Evolutionary conservation across 2,888 invertebrate species (phyloP).

Genomic region (Trachelus troglodyta): DNA sequence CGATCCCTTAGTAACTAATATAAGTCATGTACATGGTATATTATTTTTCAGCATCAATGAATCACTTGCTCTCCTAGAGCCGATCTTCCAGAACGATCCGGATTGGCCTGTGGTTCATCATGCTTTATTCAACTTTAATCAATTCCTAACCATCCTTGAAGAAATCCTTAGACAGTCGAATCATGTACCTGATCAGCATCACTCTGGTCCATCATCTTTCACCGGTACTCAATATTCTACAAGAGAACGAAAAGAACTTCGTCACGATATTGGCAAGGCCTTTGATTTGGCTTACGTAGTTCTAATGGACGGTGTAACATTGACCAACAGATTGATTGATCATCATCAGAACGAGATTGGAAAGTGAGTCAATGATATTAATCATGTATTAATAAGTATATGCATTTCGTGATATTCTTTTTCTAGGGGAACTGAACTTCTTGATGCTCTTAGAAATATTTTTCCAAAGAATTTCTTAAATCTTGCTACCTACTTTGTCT

Average conservation of each 20-base stretch:
- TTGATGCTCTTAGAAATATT: constrained; percentile 43
- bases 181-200: constrained; percentile 11
- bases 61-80: constrained; percentile 43
- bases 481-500: constrained; percentile 46
- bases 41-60: constrained; percentile 45
- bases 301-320: constrained; percentile 43
- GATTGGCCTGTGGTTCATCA: constrained; percentile 45
- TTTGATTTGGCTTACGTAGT: constrained; percentile 44
- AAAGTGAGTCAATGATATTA: constrained; percentile 37
- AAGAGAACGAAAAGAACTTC: background rate
- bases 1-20: background rate
- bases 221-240: background rate
- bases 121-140: constrained; percentile 44
- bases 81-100: constrained; percentile 43
- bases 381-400: background rate
- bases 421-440: constrained; percentile 53
- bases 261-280: constrained; percentile 37
- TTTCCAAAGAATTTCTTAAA: constrained; percentile 48
- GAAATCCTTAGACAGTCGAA: constrained; percentile 24
- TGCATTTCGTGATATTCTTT: background rate
- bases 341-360: constrained; percentile 41
- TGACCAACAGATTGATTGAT: constrained; percentile 46
- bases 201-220: background rate
- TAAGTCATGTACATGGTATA: background rate
- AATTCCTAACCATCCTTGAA: constrained; percentile 44